These are phyloP conservation scores for Cygnus atratus DNA, from an alignment of 2,113 vertebrate species.

Conservation along the genomic window DNA sequence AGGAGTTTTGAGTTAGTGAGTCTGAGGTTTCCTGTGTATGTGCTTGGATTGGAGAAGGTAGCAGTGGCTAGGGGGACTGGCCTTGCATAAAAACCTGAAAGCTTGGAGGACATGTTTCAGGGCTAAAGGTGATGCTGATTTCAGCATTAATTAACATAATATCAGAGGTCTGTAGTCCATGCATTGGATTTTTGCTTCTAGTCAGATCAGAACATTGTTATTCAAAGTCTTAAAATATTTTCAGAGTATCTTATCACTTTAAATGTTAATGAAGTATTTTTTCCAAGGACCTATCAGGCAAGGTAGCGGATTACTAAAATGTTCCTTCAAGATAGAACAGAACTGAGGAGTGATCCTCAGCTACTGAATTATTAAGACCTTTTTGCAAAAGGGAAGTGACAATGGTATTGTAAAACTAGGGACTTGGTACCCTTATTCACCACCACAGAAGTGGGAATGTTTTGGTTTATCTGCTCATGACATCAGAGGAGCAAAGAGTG, in stretches of 20 bases:
- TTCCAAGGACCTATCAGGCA: background rate
- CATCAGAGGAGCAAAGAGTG: background rate
- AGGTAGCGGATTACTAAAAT: background rate
- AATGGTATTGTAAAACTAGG: background rate
- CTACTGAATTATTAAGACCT: constrained; percentile 13
- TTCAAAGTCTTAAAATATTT: background rate
- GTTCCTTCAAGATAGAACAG: background rate
- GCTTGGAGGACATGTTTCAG: background rate
- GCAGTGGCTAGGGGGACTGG: background rate
- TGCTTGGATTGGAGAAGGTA: background rate
- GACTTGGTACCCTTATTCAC: background rate
- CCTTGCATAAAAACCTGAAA: background rate
- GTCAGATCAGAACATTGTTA: background rate
- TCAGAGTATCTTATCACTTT: background rate
- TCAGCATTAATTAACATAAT: background rate
- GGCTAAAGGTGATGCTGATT: background rate
- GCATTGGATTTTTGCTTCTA: constrained; percentile 16
- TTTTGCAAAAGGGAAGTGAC: background rate
- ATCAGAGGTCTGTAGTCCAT: background rate
- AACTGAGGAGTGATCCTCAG: background rate
- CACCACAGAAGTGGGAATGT: background rate
- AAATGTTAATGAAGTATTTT: background rate
- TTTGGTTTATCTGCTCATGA: background rate
- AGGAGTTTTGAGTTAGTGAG: background rate
- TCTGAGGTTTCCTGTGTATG: background rate